These are phyloP conservation scores for Etheostoma nigrum DNA, from an alignment of 2,797 vertebrate species.

Conservation along the genomic window DNA sequence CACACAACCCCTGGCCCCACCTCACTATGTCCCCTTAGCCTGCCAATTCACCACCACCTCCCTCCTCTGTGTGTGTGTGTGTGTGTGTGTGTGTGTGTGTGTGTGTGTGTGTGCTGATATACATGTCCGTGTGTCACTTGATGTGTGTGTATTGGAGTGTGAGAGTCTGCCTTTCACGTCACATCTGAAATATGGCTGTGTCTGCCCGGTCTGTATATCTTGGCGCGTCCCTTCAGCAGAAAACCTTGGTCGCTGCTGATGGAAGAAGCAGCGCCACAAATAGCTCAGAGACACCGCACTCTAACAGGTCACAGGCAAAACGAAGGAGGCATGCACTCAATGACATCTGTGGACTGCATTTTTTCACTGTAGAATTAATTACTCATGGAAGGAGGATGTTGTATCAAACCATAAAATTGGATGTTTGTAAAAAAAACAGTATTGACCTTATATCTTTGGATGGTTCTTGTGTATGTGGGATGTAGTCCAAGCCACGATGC, in stretches of 20 bases:
- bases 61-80: slow-evolving; percentile 18
- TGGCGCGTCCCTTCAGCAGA: slow-evolving; percentile 64
- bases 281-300: slow-evolving; percentile 56
- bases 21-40: slow-evolving; percentile 64
- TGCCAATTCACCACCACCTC: slow-evolving; percentile 63
- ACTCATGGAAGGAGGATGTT: slow-evolving; percentile 21
- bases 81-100: slow-evolving; percentile 14
- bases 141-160: slow-evolving; percentile 55
- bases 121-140: slow-evolving; percentile 36
- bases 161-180: slow-evolving; percentile 49
- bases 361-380: slow-evolving; percentile 48
- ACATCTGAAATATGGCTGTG: slow-evolving; percentile 74
- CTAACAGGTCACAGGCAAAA: slow-evolving; percentile 63
- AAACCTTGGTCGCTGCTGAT: slow-evolving; percentile 78
- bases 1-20: slow-evolving; percentile 70
- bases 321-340: slow-evolving; percentile 39
- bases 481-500: slow-evolving; percentile 6
- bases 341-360: slow-evolving; percentile 38
- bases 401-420: slow-evolving; percentile 27
- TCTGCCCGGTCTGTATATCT: slow-evolving; percentile 73
- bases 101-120: slow-evolving; percentile 27
- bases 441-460: slow-evolving; percentile 12
- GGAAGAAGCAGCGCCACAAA: slow-evolving; percentile 68
- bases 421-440: slow-evolving; percentile 15
- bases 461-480: slow-evolving; percentile 18